phyloP scores from a whole-genome alignment of 2,888 invertebrate species.

The Drosophila acutilabella region DNA sequence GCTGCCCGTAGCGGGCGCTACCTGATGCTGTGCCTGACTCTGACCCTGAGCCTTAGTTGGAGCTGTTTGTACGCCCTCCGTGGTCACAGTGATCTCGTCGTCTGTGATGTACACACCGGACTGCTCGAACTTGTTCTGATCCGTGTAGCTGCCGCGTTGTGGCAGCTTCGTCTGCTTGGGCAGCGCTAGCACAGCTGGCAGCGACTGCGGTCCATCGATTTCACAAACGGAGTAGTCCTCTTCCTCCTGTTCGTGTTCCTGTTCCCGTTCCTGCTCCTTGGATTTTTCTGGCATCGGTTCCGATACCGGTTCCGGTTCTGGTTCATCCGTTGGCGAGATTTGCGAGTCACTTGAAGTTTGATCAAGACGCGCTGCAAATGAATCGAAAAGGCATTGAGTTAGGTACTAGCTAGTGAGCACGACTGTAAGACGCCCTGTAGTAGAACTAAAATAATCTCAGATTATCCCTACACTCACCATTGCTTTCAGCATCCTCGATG shows the following conservation, averaged over 20 bases:
- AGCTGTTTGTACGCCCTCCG: constrained; percentile 69
- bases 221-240: constrained; percentile 33
- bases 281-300: background rate
- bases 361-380: constrained; percentile 88
- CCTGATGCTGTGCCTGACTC: background rate
- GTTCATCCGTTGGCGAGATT: constrained; percentile 85
- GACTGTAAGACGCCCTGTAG: too few species aligned
- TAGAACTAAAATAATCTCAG: too few species aligned
- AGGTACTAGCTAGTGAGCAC: too few species aligned
- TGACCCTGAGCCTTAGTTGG: background rate
- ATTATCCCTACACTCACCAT: constrained; percentile 86
- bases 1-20: constrained; percentile 70
- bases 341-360: constrained; percentile 85
- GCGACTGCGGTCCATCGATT: constrained; percentile 77
- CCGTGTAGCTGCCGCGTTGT: constrained; percentile 6
- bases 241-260: constrained; percentile 5
- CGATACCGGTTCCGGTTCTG: constrained; percentile 51
- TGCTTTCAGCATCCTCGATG: constrained; percentile 90
- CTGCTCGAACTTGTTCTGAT: constrained; percentile 81
- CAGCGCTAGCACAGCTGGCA: constrained; percentile 73
- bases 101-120: constrained; percentile 84
- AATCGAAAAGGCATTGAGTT: too few species aligned
- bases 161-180: constrained; percentile 30
- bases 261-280: background rate
- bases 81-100: constrained; percentile 85